These are phyloP conservation scores for Bombus consobrinus DNA, from an alignment of 1,140 invertebrate species.

Conservation along the genomic window DNA sequence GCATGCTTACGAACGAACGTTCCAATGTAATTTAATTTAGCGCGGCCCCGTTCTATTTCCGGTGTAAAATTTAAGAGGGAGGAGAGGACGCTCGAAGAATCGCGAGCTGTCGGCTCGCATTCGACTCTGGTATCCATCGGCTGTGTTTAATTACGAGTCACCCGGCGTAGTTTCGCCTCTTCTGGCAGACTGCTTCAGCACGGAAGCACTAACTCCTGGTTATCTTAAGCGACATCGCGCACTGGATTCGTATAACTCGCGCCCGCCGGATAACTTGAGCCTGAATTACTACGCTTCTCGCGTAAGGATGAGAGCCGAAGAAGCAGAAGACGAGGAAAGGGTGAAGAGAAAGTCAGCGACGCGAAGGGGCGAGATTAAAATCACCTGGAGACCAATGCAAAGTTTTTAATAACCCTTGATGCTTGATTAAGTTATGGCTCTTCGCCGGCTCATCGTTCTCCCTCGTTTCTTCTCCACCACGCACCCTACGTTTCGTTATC, in stretches of 20 bases:
- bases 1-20: background rate
- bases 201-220: slow-evolving; percentile 73
- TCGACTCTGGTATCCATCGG: slow-evolving; percentile 55
- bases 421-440: slow-evolving; percentile 76
- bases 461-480: background rate
- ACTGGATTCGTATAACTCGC: slow-evolving; percentile 77
- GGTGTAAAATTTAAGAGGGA: slow-evolving; percentile 48
- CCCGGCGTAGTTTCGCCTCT: slow-evolving; percentile 65
- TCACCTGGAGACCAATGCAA: slow-evolving; percentile 73
- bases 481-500: background rate
- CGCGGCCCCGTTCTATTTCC: slow-evolving; percentile 28
- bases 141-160: slow-evolving; percentile 75
- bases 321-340: background rate
- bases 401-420: slow-evolving; percentile 80
- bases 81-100: slow-evolving; percentile 43
- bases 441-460: slow-evolving; percentile 49
- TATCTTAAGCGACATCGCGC: slow-evolving; percentile 77
- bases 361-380: slow-evolving; percentile 75
- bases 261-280: slow-evolving; percentile 71
- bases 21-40: slow-evolving; percentile 41
- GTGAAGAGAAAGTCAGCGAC: slow-evolving; percentile 23
- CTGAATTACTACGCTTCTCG: slow-evolving; percentile 66
- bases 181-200: slow-evolving; percentile 67
- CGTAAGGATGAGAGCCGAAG: slow-evolving; percentile 24
- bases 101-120: slow-evolving; percentile 53